phyloP scores from a whole-genome alignment of 2,888 invertebrate genomes.

The Lithophane leautieri region DNA sequence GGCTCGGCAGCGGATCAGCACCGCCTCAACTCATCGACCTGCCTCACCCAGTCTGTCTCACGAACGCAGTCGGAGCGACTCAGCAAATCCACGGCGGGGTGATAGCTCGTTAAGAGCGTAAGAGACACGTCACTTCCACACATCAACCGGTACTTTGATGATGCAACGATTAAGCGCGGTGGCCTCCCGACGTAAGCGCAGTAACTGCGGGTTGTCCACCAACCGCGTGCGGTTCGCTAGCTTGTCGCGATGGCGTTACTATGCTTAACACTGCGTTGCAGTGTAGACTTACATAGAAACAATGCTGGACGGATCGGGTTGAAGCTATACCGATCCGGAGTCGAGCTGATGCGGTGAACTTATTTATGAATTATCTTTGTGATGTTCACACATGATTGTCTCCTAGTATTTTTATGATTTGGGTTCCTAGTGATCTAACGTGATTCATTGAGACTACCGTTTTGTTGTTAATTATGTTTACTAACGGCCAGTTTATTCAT shows the following conservation, averaged over 20 bases:
- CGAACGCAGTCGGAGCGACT: not conserved
- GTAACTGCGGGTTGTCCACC: not conserved
- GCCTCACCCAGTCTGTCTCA: not conserved
- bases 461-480: slow-evolving; percentile 53
- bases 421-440: slow-evolving; percentile 22
- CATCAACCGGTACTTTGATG: not conserved
- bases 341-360: slow-evolving; percentile 30
- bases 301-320: not conserved
- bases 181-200: not conserved
- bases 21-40: not conserved
- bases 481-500: too few relatives aligned
- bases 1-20: slow-evolving; percentile 31
- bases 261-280: not conserved
- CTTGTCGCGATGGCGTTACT: not conserved
- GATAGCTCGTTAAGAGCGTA: not conserved
- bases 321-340: slow-evolving; percentile 20
- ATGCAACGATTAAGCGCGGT: not conserved
- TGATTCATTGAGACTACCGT: slow-evolving; percentile 38
- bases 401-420: slow-evolving; percentile 41
- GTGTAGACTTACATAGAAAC: not conserved
- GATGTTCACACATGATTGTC: slow-evolving; percentile 41
- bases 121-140: not conserved
- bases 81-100: not conserved
- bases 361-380: slow-evolving; percentile 36
- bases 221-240: not conserved